Evolutionary conservation across 2,888 invertebrate genomes (phyloP).

Genomic region (Pecten maximus): DNA sequence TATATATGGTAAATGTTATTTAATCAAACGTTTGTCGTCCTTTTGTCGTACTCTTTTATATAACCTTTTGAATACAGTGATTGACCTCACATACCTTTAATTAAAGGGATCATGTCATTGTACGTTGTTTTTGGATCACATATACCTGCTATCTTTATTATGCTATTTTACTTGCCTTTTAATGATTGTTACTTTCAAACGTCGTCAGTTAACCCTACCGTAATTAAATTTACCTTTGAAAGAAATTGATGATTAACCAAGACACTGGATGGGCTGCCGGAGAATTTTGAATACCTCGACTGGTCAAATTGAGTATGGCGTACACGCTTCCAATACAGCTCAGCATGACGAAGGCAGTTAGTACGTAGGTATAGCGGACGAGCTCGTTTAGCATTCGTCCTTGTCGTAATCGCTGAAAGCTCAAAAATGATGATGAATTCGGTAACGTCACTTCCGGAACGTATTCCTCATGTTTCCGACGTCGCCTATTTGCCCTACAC

Average conservation of each 20-base stretch:
- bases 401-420: conserved; percentile 15
- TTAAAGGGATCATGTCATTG: too few species aligned
- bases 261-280: conserved; percentile 2
- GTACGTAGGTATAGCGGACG: neutral
- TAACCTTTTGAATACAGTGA: too few species aligned
- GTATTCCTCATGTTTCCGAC: neutral
- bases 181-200: too few species aligned
- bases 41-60: too few species aligned
- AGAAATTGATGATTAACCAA: conserved; percentile 30
- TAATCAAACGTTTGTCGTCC: too few species aligned
- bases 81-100: too few species aligned
- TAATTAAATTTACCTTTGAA: conserved; percentile 9
- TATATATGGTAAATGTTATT: too few species aligned
- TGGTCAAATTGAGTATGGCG: neutral
- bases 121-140: too few species aligned
- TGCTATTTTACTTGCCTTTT: too few species aligned
- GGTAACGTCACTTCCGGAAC: conserved; percentile 4
- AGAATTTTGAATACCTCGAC: neutral
- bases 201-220: neutral
- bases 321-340: neutral
- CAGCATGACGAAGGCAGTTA: neutral
- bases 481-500: neutral
- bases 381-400: conserved; percentile 26
- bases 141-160: too few species aligned
- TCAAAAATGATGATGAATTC: neutral